These are phyloP conservation scores for Gobio occitaniae DNA, from an alignment of 2,797 vertebrate species.

Conservation along the genomic window DNA sequence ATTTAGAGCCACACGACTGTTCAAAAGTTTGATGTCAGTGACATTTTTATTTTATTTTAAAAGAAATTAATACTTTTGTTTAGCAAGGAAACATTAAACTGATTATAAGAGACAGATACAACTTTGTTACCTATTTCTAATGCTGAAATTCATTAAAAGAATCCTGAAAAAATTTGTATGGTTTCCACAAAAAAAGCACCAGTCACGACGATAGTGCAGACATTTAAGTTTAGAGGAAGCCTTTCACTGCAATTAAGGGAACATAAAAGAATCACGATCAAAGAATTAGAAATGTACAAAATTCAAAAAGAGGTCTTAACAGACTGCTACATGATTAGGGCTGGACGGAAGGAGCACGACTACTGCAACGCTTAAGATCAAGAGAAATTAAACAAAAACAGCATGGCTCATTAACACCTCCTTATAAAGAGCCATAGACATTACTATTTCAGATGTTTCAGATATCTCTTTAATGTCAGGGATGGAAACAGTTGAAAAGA, in stretches of 20 bases:
- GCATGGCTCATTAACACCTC: conserved; percentile 45
- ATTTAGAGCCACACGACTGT: background rate
- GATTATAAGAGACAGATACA: no score
- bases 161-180: no score
- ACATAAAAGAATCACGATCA: conserved; percentile 10
- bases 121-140: background rate
- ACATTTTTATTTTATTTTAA: no score
- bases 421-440: conserved; percentile 29
- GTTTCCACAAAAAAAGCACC: background rate
- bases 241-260: conserved; percentile 5
- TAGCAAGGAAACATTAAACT: no score
- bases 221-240: background rate
- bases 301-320: background rate
- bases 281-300: background rate
- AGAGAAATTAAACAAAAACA: conserved; percentile 24
- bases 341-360: conserved; percentile 15
- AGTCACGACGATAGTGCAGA: conserved; percentile 6
- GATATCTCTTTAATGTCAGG: conserved; percentile 31
- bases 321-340: conserved; percentile 15
- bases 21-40: no score
- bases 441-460: conserved; percentile 20
- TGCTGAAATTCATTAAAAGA: background rate
- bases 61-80: no score
- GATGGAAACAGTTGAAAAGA: conserved; percentile 20
- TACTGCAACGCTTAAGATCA: conserved; percentile 24